A percentile compares a stretch with the other conserved stretches of the same genome.
phyloP scores from a whole-genome alignment of 2,888 invertebrate species.

The Leucophenga montana region DNA sequence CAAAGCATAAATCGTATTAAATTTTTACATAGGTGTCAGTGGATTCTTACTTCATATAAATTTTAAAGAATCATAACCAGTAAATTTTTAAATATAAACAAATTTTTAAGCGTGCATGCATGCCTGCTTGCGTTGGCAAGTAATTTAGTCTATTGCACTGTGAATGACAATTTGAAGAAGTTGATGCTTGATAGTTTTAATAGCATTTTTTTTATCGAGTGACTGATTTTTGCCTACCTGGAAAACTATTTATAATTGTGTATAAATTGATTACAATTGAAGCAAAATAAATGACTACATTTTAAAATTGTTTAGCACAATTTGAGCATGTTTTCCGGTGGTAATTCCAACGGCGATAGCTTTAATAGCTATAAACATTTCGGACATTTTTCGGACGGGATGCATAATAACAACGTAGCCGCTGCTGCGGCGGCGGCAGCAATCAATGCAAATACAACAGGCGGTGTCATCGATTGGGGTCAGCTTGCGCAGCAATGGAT shows the following conservation, averaged over 20 bases:
- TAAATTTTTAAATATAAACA: too few species aligned
- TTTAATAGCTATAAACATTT: constrained; percentile 74
- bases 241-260: constrained; percentile 33
- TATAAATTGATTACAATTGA: constrained; percentile 33
- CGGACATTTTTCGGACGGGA: constrained; percentile 81
- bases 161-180: constrained; percentile 31
- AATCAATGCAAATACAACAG: neutral
- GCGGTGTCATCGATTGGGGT: constrained; percentile 95
- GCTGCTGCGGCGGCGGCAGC: neutral
- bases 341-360: constrained; percentile 67
- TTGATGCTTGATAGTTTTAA: constrained; percentile 19
- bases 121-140: too few species aligned
- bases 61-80: too few species aligned
- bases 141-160: neutral
- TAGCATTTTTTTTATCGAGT: constrained; percentile 24
- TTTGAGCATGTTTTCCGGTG: constrained; percentile 65
- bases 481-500: constrained; percentile 98
- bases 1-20: too few species aligned
- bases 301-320: neutral
- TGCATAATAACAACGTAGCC: constrained; percentile 18
- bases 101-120: too few species aligned
- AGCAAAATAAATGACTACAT: constrained; percentile 30
- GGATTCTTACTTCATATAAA: too few species aligned
- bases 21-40: too few species aligned
- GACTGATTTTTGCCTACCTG: constrained; percentile 32